These are phyloP conservation scores for Drosophila pachea DNA, from an alignment of 1,140 invertebrate genomes.

Conservation along the genomic window DNA sequence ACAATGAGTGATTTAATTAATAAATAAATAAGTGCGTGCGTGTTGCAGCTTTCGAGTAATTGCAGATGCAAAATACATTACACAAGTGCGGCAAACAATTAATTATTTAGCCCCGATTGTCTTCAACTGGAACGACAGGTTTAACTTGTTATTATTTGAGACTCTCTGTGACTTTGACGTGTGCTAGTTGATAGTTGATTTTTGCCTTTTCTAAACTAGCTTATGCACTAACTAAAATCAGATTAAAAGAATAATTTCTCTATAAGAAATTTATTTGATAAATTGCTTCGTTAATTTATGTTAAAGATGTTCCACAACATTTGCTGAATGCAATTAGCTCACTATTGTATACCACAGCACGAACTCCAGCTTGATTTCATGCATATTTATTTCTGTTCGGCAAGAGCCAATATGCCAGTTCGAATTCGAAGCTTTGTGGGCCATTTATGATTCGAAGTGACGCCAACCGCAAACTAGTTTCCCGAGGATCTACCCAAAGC, in stretches of 20 bases:
- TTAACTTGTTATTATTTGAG: conserved; percentile 31
- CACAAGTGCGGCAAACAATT: conserved; percentile 72
- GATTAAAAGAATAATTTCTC: too few species aligned
- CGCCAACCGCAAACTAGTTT: conserved; percentile 62
- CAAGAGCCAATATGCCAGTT: conserved; percentile 3
- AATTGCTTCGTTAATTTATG: not conserved
- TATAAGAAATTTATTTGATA: too few species aligned
- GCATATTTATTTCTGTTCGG: conserved; percentile 60
- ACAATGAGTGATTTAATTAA: conserved; percentile 75
- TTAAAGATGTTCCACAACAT: not conserved
- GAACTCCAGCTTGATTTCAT: conserved; percentile 52
- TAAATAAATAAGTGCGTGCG: conserved; percentile 65
- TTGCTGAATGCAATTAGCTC: conserved; percentile 18
- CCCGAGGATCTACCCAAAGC: conserved; percentile 8
- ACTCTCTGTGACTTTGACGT: conserved; percentile 41
- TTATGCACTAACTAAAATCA: too few species aligned
- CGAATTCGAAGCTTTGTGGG: conserved; percentile 17
- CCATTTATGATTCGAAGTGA: conserved; percentile 34
- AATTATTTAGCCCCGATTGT: conserved; percentile 57
- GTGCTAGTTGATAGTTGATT: conserved; percentile 17
- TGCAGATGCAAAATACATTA: conserved; percentile 51
- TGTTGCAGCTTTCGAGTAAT: conserved; percentile 29
- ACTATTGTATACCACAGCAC: conserved; percentile 37
- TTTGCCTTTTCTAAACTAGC: not conserved
- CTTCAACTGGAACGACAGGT: not conserved